A percentile compares a stretch with the other conserved stretches of the same genome.
Evolutionary conservation across 2,113 vertebrate species (phyloP).

Genomic region (Plestiodon gilberti): DNA sequence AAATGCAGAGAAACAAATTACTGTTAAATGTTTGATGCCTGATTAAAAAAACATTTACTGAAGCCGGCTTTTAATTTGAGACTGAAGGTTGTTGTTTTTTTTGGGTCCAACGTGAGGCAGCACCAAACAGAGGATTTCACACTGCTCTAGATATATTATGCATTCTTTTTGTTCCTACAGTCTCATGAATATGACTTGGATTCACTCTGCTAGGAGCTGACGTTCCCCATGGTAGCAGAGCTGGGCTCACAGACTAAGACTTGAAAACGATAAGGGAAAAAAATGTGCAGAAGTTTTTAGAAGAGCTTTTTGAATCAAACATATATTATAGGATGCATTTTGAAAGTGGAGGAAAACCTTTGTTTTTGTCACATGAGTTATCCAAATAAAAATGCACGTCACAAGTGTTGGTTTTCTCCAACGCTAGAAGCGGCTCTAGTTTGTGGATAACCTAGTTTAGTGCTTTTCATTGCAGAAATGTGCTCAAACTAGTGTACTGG

Average conservation of each 20-base stretch:
- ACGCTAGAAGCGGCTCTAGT: not conserved
- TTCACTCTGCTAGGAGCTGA: not conserved
- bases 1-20: conserved; percentile 3
- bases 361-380: not conserved
- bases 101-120: not conserved
- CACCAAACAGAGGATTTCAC: not conserved
- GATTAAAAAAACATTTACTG: not conserved
- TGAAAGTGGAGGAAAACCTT: not conserved
- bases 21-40: not conserved
- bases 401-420: not conserved
- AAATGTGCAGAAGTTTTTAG: not conserved
- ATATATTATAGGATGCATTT: not conserved
- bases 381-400: not conserved
- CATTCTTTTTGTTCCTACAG: not conserved
- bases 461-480: not conserved
- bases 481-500: not conserved
- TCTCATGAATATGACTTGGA: not conserved
- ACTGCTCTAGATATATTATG: not conserved
- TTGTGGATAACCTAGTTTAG: not conserved
- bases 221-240: not conserved
- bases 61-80: not conserved
- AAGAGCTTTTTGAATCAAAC: not conserved
- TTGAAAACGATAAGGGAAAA: not conserved
- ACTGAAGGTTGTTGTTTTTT: not conserved
- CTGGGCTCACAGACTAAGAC: not conserved